Conservation (phyloP, 2,113 vertebrate species). For the Thomomys bottae region DNA sequence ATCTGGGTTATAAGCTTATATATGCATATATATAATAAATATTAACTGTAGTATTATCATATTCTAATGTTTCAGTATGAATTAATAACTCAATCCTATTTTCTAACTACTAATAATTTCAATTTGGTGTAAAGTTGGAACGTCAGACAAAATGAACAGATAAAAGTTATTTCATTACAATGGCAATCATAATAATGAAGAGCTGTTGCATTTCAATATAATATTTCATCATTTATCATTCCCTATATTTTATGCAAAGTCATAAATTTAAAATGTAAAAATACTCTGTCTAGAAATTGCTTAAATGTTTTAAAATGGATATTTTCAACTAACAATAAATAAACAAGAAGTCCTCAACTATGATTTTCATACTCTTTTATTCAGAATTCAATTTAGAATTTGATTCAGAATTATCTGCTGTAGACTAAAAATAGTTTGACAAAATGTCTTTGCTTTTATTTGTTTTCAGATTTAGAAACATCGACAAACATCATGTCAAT, state of each 20-base stretch:
- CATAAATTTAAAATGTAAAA: neutral
- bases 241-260: neutral
- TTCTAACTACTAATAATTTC: neutral
- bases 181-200: too few relatives aligned
- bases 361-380: neutral
- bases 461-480: conserved; percentile 12
- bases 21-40: neutral
- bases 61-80: too few relatives aligned
- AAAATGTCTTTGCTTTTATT: neutral
- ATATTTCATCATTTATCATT: neutral
- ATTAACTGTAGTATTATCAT: neutral
- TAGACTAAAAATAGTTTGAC: neutral
- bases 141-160: neutral
- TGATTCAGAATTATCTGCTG: neutral
- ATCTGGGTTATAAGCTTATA: neutral
- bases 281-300: neutral
- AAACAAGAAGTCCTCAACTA: neutral
- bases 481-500: neutral
- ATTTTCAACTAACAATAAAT: neutral
- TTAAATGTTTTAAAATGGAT: neutral
- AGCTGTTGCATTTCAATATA: neutral
- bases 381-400: neutral
- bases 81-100: neutral
- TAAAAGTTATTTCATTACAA: neutral
- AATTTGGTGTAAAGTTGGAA: neutral